phyloP scores from a whole-genome alignment of 2,888 invertebrate species.

The Camponotus fellah region DNA sequence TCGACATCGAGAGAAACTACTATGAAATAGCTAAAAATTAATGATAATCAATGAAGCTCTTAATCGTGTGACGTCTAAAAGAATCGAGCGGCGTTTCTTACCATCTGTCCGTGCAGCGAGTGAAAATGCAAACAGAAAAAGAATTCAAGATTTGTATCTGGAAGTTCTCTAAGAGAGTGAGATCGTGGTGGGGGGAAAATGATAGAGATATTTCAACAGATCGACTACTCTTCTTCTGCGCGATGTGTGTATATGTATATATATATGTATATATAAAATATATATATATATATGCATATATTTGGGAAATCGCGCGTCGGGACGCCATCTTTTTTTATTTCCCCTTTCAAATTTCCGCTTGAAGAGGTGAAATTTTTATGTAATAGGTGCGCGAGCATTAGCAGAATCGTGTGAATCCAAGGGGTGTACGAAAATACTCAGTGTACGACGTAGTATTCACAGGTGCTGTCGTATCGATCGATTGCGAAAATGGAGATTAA shows the following conservation, averaged over 20 bases:
- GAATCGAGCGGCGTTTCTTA: conserved; percentile 83
- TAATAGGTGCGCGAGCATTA: conserved; percentile 17
- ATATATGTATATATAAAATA: no score
- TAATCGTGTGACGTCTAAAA: conserved; percentile 81
- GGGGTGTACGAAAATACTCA: conserved; percentile 20
- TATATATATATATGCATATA: background rate
- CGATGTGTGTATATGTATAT: background rate
- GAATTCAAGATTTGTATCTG: conserved; percentile 72
- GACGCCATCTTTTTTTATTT: conserved; percentile 6
- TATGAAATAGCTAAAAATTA: conserved; percentile 75
- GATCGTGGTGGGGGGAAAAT: conserved; percentile 23
- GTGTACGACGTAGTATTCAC: conserved; percentile 1
- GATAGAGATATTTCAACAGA: conserved; percentile 20
- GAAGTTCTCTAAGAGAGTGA: conserved; percentile 49
- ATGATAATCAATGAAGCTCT: conserved; percentile 81
- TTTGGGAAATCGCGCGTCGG: background rate
- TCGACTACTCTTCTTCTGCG: conserved; percentile 13
- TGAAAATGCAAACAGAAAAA: conserved; percentile 76
- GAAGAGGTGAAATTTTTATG: background rate
- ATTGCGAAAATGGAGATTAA: background rate
- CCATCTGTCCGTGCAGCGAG: conserved; percentile 86
- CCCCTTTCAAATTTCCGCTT: background rate
- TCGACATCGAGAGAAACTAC: conserved; percentile 79
- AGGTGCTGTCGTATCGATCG: conserved; percentile 36
- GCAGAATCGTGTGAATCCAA: conserved; percentile 14